Evolutionary conservation across 1,140 invertebrate genomes (phyloP).

Genomic region (Apis laboriosa): DNA sequence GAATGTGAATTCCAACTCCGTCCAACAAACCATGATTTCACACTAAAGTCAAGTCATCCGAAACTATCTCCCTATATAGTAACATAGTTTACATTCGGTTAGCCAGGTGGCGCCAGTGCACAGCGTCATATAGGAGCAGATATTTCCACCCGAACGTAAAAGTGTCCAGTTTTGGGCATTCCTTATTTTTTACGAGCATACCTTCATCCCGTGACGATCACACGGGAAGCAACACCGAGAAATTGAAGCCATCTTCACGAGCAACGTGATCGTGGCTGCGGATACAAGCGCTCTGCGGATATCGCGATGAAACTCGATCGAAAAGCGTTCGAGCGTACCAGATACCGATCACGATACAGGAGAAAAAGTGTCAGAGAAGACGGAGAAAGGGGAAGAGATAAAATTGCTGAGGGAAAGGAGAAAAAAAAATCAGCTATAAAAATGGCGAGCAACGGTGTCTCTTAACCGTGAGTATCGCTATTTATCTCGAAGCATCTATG

Average conservation of each 20-base stretch:
- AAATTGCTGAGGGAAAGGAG: not conserved
- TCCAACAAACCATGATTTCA: too few relatives aligned
- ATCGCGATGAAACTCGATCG: conserved; percentile 48
- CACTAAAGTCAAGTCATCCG: too few relatives aligned
- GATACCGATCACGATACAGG: conserved; percentile 32
- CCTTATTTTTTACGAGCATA: conserved; percentile 15
- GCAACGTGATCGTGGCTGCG: conserved; percentile 49
- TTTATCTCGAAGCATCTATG: conserved; percentile 2
- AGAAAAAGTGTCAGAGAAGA: conserved; percentile 8
- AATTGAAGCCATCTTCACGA: conserved; percentile 45
- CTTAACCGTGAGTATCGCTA: not conserved
- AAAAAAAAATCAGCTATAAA: not conserved
- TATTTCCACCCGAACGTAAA: not conserved
- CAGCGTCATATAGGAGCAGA: not conserved
- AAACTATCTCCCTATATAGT: not conserved
- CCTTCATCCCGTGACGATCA: not conserved
- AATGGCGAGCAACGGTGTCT: not conserved
- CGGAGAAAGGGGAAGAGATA: conserved; percentile 12
- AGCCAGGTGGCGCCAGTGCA: too few relatives aligned
- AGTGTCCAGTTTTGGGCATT: not conserved
- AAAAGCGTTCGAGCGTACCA: conserved; percentile 40
- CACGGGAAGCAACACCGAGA: conserved; percentile 21
- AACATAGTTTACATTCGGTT: not conserved
- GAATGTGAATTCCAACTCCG: too few relatives aligned
- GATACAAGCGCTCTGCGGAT: conserved; percentile 39